Base-by-base conservation (phyloP, 1,140 invertebrate species). In the Drosophila ogumai region DNA sequence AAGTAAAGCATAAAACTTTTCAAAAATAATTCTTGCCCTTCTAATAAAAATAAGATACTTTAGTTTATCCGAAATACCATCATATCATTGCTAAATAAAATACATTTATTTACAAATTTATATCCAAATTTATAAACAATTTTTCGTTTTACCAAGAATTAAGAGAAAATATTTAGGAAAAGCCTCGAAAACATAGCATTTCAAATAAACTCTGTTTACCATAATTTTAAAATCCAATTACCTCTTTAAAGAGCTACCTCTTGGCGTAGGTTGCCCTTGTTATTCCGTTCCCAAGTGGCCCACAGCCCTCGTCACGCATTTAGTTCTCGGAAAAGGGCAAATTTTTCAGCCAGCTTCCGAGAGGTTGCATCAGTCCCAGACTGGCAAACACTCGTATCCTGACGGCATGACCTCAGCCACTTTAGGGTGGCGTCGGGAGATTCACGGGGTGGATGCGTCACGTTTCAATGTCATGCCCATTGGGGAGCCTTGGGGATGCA, bases 401-500 rank as follows among this genome's bases (percentile, higher is more conserved):
- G 50, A 36, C 75, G 44, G 49, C 79, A 79, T 80, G 76, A 79
- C 75, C 84, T 86, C 71, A 87, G 57, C 46, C 59, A 55, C 59
- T 66, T 55, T 44, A 12, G 59, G 54, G 49, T 58, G 59, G 71
- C 19, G 19, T 17, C 13, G 38, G 57, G 58, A 25, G 50, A 34
- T 19, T 36, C 43, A 60, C 2, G 64, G 40, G 73, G 56, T 57
- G 81, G 49, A 54, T 84, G 76, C 82, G 82, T 87, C 84, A 87
- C 61, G 65, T 84, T 84, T 84, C 77, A 82, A 87, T 87, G 82
- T 82, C 82, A 87, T 82, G 75, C 75, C 71, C 69, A 79, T 40
- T 69, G 69, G 57, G 52, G 15, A 40, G 32, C 25, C 38, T 36
- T 31, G 49, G 22, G 31, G 43, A 32, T 36, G 17, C 17, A 58